Base-by-base conservation (phyloP, 2,797 vertebrate species). In the Chelon auratus region DNA sequence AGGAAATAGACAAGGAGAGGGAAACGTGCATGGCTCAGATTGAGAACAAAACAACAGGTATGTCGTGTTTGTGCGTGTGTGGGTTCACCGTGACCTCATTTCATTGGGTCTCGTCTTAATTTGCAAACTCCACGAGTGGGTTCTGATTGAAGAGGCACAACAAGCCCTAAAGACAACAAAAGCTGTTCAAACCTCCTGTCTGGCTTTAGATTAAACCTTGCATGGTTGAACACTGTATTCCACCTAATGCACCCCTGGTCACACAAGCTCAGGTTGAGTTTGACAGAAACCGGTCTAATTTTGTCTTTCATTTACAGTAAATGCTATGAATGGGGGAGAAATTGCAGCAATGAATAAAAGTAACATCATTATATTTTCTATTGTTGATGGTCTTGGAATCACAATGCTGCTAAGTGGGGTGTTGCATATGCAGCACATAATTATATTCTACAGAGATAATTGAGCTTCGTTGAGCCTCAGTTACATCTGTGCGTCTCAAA, bases 11-110 rank as follows among this genome's bases (percentile, higher is more conserved):
- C 30, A 87, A 75, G 56, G 93, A 94, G 67, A 87, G 51, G 77
- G 70, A 68, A 30, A 20, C 73, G 62, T 95, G 94, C 13, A 75
- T 91, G 77, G 82, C 88, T 61, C 86, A 87, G 26, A 80, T 84
- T 40, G 80, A 92, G 73, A 93, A 95, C 87, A 90, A 68, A 71
- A 93, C 93, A 0, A 86, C 89, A 87, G 93, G 94, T 95, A 85
- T 51, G 90, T 78, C 12, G 22, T 52, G 22, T 24, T 7, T 52
- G 1, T 37, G 18, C 63, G 5, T 50, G 24, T 36, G 3, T 52
- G 33, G 52, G 37, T 30, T 24, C 17, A 3, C 33, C 17, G 7
- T 5, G 13, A 20, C 10, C 62, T 63, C 30, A 4, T 63, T 55
- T 6, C 20, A 17, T 53, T 63, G 30, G 15, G 26, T 20, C 39